Evolutionary conservation across 2,113 vertebrate genomes (phyloP).

Genomic region (Stomatorhinus ivindoensis): DNA sequence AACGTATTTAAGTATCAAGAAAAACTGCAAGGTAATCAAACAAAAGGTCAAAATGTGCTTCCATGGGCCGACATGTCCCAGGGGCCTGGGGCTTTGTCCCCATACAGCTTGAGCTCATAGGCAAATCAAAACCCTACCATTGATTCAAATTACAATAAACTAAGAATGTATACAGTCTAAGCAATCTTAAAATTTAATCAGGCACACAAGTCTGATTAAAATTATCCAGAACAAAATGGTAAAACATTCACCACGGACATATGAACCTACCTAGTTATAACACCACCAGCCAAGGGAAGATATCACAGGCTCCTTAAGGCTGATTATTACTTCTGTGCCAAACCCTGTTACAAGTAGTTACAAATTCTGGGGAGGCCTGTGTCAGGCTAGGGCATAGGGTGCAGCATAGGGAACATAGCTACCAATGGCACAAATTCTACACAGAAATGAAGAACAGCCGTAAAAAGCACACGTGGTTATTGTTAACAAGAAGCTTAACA

Average conservation of each 20-base stretch:
- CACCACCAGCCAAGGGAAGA: neutral
- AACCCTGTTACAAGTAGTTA: neutral
- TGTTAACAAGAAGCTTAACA: neutral
- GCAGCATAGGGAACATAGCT: neutral
- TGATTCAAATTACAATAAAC: neutral
- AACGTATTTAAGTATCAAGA: neutral
- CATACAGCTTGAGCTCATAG: neutral
- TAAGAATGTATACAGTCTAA: neutral
- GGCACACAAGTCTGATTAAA: neutral
- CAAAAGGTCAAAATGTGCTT: neutral
- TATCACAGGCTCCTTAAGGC: neutral
- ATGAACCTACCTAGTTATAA: neutral
- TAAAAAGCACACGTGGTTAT: neutral
- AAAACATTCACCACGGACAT: neutral
- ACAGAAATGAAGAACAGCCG: neutral
- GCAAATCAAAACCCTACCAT: neutral
- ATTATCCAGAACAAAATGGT: neutral
- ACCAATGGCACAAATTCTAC: neutral
- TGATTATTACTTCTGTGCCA: too few species aligned
- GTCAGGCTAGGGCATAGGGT: neutral
- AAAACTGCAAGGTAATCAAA: neutral
- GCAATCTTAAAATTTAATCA: neutral
- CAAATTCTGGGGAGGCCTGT: neutral
- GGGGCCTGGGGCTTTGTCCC: too few species aligned
- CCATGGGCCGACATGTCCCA: neutral